phyloP scores from a whole-genome alignment of 2,113 vertebrate species.

The Nematolebias whitei region DNA sequence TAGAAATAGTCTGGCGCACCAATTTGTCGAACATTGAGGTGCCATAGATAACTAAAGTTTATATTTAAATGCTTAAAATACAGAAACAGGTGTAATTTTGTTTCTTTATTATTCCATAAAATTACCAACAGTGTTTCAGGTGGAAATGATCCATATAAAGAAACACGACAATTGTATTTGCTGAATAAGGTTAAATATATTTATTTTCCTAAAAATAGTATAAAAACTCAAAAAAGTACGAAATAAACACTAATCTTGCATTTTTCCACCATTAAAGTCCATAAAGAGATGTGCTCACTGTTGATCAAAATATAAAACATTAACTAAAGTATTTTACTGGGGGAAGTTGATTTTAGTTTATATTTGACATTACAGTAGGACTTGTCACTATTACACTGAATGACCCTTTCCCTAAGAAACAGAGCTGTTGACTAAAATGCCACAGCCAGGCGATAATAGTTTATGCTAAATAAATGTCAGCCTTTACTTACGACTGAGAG shows the following conservation, averaged over 20 bases:
- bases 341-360: too few relatives aligned
- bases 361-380: not conserved
- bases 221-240: not conserved
- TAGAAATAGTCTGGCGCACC: conserved; percentile 44
- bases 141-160: not conserved
- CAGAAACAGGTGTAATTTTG: too few relatives aligned
- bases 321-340: too few relatives aligned
- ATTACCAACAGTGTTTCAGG: not conserved
- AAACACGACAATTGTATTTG: not conserved
- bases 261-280: not conserved
- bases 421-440: conserved; percentile 9
- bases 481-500: conserved; percentile 8
- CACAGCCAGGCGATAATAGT: conserved; percentile 10
- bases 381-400: not conserved
- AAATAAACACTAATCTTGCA: not conserved
- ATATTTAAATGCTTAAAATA: conserved; percentile 16
- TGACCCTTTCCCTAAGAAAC: conserved; percentile 9
- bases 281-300: not conserved
- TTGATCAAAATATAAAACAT: not conserved
- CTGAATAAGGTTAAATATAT: not conserved
- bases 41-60: conserved; percentile 15
- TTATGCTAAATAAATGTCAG: conserved; percentile 17
- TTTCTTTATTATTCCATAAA: accelerated
- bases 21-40: conserved; percentile 14
- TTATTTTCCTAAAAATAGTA: too few relatives aligned